phyloP scores from a whole-genome alignment of 1,140 invertebrate genomes.

The Formica exsecta region DNA sequence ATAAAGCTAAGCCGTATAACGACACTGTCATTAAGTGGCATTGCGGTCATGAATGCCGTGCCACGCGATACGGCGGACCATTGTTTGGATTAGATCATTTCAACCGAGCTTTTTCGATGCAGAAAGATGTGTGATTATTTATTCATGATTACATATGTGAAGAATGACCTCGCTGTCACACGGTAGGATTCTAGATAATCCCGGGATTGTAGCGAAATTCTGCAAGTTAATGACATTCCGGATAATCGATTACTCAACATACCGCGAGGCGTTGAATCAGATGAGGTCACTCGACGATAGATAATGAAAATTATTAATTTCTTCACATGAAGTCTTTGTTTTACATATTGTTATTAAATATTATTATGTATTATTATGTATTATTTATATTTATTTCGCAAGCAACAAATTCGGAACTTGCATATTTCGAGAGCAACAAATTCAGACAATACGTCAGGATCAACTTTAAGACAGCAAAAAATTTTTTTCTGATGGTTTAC shows the following conservation, averaged over 20 bases:
- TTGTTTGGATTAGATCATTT: constrained; percentile 36
- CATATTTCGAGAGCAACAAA: too few relatives aligned
- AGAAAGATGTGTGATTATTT: constrained; percentile 14
- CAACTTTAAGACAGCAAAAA: too few relatives aligned
- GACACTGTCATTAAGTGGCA: constrained; percentile 50
- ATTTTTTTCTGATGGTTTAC: too few relatives aligned
- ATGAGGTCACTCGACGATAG: constrained; percentile 36
- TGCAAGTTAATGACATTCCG: constrained; percentile 48
- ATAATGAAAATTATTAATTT: constrained; percentile 48
- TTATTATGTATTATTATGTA: background rate
- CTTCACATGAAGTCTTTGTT: constrained; percentile 8
- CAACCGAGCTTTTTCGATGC: constrained; percentile 12
- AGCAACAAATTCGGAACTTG: too few relatives aligned
- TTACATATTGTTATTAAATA: constrained; percentile 23
- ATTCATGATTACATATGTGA: constrained; percentile 16
- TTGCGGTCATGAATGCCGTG: constrained; percentile 30
- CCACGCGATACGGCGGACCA: constrained; percentile 1
- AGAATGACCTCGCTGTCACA: constrained; percentile 3
- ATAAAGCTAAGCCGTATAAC: constrained; percentile 47
- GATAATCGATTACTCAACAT: constrained; percentile 60
- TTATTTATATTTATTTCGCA: too few relatives aligned
- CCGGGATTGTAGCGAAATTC: background rate
- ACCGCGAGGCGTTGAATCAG: constrained; percentile 40
- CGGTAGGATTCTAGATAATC: constrained; percentile 41
- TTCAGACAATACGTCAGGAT: too few relatives aligned